Conservation (phyloP, 2,888 invertebrate genomes). For the Caenorhabditis sp. region DNA sequence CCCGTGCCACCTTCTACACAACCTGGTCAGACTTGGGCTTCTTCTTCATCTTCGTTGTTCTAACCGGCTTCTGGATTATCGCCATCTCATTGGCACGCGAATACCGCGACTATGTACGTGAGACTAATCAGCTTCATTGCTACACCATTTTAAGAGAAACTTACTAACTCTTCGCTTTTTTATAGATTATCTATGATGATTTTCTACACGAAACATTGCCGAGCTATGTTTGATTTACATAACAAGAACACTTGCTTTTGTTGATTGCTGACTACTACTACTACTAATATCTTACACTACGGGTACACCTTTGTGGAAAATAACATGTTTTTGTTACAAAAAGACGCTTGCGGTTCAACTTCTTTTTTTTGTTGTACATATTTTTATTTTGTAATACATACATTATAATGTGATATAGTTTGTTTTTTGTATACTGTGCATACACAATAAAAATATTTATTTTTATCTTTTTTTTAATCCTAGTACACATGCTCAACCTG, state of each 20-base stretch:
- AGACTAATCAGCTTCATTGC: conserved; percentile 3
- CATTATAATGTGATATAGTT: no score
- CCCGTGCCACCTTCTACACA: conserved; percentile 41
- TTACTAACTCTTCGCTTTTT: conserved; percentile 12
- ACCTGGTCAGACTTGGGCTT: conserved; percentile 39
- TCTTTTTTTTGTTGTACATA: no score
- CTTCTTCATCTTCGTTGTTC: conserved; percentile 39
- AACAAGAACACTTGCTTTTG: neutral
- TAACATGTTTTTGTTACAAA: neutral
- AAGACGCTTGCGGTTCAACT: no score
- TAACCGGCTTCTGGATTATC: conserved; percentile 44
- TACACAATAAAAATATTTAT: no score
- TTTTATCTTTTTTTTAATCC: no score
- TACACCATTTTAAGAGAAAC: neutral
- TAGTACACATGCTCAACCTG: no score
- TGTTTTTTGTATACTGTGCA: no score
- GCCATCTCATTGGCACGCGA: conserved; percentile 43
- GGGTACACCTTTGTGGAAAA: neutral
- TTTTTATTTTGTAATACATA: no score
- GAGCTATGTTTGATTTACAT: conserved; percentile 36
- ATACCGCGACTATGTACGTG: conserved; percentile 47
- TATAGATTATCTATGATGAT: conserved; percentile 45
- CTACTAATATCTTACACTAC: neutral
- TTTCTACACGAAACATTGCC: conserved; percentile 42
- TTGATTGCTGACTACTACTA: no score